These are phyloP conservation scores for Hermatobates lingyangjiaoensis DNA, from an alignment of 1,140 invertebrate genomes.

Conservation along the genomic window DNA sequence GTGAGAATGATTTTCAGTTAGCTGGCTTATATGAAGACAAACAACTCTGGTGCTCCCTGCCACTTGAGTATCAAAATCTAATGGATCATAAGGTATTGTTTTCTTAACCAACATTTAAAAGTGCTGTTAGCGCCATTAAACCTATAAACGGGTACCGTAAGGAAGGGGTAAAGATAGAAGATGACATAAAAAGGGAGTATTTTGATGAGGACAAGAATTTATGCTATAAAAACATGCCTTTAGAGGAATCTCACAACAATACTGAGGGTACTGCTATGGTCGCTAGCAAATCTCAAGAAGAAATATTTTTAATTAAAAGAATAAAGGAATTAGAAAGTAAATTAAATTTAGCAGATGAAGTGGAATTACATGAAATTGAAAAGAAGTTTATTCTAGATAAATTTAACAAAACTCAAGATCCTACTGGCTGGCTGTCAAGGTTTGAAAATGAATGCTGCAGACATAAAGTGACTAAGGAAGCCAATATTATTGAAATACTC, in stretches of 20 bases:
- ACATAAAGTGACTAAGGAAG: not conserved
- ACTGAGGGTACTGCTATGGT: not conserved
- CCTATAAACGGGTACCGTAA: not conserved
- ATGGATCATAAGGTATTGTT: not conserved
- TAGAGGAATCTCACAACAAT: not conserved
- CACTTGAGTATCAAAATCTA: constrained; percentile 1
- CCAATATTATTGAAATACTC: not conserved
- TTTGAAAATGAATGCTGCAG: constrained; percentile 1
- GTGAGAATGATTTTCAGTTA: not conserved
- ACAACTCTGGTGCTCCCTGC: not conserved
- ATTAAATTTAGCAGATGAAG: not conserved
- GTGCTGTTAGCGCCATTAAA: not conserved
- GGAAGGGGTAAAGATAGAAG: not conserved
- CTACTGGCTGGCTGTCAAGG: not conserved
- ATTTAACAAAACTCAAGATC: constrained; percentile 1
- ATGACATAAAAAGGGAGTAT: constrained; percentile 1
- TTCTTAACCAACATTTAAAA: not conserved
- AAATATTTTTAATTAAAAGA: constrained; percentile 1
- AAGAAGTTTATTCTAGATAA: constrained; percentile 1
- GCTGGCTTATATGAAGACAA: constrained; percentile 1
- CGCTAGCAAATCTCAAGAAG: not conserved
- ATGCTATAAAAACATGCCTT: constrained; percentile 1
- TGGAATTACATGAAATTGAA: not conserved
- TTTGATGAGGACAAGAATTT: not conserved
- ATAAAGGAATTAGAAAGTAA: not conserved